Evolutionary conservation across 2,797 vertebrate genomes (phyloP), one percentile per base, ranked within the genome.

Genomic region (Poecilia wingei): DNA sequence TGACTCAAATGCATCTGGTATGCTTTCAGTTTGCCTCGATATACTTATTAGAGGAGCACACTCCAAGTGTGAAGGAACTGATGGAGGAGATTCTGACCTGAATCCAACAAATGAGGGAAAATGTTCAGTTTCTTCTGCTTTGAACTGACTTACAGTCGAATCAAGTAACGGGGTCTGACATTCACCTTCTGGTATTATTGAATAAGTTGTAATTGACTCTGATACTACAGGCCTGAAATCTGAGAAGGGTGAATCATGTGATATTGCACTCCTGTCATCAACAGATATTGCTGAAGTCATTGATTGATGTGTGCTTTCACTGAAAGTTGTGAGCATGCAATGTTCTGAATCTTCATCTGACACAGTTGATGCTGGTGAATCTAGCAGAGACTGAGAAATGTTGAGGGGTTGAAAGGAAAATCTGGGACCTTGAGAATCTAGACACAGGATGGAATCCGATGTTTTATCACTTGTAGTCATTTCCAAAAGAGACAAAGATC

Each of bases 201-300:
- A 77, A 39, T 75, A 47, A 82, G 71, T 73, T 74, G 41, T 69
- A 36, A 64, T 41, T 20, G 74, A 76, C 55, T 88, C 84, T 79
- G 72, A 69, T 13, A 70, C 28, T 59, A 70, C 80, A 66, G 83
- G 75, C 82, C 47, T 81, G 78, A 91, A 91, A 41, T 91, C 89
- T 64, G 88, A 91, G 64, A 91, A 22, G 46, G 88, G 88, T 59
- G 89, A 94, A 74, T 93, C 84, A 78, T 90, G 80, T n/a, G 85
- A 84, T 46, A 91, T 74, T 68, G 28, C 25, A 45, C 41, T 6
- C 6, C 83, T 78, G 76, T 89, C 83, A 80, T 82, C 81, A 43
- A 83, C n/a, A 57, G 86, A 92, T 76, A 33, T 41, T 14, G 28
- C 31, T 74, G 84, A 89, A 75, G 78, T 25, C 36, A 49, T 51